Evolutionary conservation across 2,113 vertebrate genomes (phyloP).

Genomic region (Pseudorectes ferrugineus): DNA sequence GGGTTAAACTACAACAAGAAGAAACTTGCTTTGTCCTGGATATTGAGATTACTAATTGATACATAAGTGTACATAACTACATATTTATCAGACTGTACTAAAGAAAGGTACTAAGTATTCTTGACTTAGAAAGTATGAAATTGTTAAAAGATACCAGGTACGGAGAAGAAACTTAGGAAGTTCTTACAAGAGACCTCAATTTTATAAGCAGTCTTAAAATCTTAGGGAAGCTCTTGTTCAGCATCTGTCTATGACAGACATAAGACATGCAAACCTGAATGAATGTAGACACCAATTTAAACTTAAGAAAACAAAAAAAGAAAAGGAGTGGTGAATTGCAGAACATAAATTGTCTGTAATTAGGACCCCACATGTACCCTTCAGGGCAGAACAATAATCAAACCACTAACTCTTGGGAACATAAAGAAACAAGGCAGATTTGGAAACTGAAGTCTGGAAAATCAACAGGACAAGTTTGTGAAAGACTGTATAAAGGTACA

Average conservation of each 20-base stretch:
- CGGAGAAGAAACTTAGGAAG: background rate
- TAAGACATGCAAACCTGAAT: background rate
- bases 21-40: background rate
- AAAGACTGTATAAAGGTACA: background rate
- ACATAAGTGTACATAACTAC: background rate
- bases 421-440: background rate
- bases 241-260: background rate
- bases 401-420: background rate
- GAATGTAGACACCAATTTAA: background rate
- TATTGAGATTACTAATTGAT: background rate
- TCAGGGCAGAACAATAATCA: background rate
- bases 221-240: background rate
- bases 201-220: background rate
- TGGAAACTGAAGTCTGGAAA: background rate
- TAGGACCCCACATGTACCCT: background rate
- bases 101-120: background rate
- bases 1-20: background rate
- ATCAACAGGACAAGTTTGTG: background rate
- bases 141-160: background rate
- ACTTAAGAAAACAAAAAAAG: background rate
- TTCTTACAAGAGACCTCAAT: background rate
- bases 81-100: background rate
- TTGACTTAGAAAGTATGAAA: background rate
- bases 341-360: slow-evolving; percentile 3
- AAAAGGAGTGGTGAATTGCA: background rate